Conservation (phyloP, 2,888 invertebrate species). For the Thymelicus lineola region DNA sequence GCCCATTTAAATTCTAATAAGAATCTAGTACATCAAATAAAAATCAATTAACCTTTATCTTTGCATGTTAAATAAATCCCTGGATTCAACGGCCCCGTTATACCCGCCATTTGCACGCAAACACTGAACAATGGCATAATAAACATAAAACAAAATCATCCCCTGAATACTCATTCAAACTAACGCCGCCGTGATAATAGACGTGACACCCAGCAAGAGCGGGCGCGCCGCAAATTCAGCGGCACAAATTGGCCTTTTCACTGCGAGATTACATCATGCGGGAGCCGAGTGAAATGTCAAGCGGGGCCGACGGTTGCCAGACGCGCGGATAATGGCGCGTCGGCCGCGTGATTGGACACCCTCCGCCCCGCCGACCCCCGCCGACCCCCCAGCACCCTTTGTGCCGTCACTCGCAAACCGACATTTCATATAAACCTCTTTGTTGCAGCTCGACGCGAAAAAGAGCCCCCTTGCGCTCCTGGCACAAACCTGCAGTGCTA, state of each 20-base stretch:
- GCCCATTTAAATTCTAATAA: conserved; percentile 1
- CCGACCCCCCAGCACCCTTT: conserved; percentile 71
- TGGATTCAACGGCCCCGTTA: conserved; percentile 28
- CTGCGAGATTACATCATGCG: conserved; percentile 85
- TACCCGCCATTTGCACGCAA: conserved; percentile 36
- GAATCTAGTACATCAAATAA: conserved; percentile 15
- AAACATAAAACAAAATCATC: conserved; percentile 52
- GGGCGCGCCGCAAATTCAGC: conserved; percentile 83
- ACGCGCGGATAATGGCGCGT: conserved; percentile 85
- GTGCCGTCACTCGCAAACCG: conserved; percentile 82
- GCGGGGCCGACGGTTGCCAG: conserved; percentile 85
- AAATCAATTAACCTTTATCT: conserved; percentile 36
- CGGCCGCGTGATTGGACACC: conserved; percentile 84
- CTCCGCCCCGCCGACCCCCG: conserved; percentile 59
- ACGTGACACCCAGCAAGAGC: conserved; percentile 81
- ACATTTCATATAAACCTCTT: conserved; percentile 83
- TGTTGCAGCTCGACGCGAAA: conserved; percentile 97
- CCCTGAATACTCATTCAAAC: conserved; percentile 55
- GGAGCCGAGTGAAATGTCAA: conserved; percentile 85
- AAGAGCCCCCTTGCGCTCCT: conserved; percentile 98
- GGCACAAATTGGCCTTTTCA: conserved; percentile 85
- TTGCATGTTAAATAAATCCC: conserved; percentile 26
- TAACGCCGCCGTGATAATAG: conserved; percentile 66
- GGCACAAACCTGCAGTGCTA: conserved; percentile 99
- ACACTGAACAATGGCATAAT: conserved; percentile 38